Evolutionary conservation across 92 coral and sea anemone genomes (phyloP).

Genomic region (Zoanthus sociatus): DNA sequence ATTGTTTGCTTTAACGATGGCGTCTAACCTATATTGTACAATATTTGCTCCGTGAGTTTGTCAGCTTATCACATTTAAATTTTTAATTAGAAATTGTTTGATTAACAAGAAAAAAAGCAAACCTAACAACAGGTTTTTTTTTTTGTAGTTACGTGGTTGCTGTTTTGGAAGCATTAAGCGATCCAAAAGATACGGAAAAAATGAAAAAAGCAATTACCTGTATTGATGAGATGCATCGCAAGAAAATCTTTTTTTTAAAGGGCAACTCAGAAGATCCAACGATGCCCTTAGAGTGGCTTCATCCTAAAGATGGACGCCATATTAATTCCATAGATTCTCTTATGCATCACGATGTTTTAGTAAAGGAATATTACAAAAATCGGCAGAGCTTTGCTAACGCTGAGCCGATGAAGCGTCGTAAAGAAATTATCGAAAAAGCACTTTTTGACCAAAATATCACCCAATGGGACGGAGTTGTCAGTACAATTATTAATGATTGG

Average conservation of each 20-base stretch:
- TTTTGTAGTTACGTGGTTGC: constrained; percentile 76
- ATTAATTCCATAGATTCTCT: constrained; percentile 77
- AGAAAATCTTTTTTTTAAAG: constrained; percentile 44
- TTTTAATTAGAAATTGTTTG: too few relatives aligned
- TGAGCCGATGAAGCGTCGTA: constrained; percentile 31
- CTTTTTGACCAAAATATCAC: constrained; percentile 60
- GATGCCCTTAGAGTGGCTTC: constrained; percentile 83
- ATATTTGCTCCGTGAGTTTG: too few relatives aligned
- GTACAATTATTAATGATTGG: constrained; percentile 69
- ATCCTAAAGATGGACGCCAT: constrained; percentile 65
- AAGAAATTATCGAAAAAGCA: constrained; percentile 74
- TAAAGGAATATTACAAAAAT: constrained; percentile 53
- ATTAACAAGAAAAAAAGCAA: too few relatives aligned
- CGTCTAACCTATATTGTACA: too few relatives aligned
- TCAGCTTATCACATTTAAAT: too few relatives aligned
- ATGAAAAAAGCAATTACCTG: constrained; percentile 58
- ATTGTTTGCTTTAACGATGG: too few relatives aligned
- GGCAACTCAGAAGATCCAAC: constrained; percentile 57
- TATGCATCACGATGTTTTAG: constrained; percentile 73
- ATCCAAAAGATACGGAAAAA: constrained; percentile 76
- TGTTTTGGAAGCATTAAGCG: constrained; percentile 70
- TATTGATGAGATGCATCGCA: constrained; percentile 60
- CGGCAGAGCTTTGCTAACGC: neutral
- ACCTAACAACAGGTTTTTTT: neutral
- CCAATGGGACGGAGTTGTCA: constrained; percentile 79